phyloP scores from a whole-genome alignment of 2,888 invertebrate species.

The Tetranychus truncatus region DNA sequence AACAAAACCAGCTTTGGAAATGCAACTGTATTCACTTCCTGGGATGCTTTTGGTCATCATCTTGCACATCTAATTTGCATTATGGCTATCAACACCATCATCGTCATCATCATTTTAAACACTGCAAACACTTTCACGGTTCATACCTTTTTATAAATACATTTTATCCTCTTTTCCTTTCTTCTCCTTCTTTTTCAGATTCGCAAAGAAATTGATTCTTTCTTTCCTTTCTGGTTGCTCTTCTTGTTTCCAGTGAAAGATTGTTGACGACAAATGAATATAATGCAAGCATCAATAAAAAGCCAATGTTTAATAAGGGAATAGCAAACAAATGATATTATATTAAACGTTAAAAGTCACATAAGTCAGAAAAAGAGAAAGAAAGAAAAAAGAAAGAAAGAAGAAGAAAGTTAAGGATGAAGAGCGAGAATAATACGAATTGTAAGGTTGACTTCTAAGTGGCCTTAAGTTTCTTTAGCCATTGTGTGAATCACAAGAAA shows the following conservation, averaged over 20 bases:
- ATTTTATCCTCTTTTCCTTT: neutral
- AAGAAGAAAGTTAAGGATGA: neutral
- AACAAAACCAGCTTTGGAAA: neutral
- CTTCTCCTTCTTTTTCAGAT: neutral
- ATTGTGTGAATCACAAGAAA: neutral
- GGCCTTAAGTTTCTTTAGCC: neutral
- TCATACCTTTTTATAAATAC: neutral
- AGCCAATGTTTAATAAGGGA: conserved; percentile 1
- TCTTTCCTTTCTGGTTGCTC: neutral
- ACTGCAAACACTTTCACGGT: neutral
- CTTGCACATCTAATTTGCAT: neutral
- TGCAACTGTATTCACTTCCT: neutral
- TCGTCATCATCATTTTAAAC: neutral
- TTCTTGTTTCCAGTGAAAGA: neutral
- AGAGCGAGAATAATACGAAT: neutral
- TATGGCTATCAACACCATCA: neutral
- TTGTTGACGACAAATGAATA: conserved; percentile 1
- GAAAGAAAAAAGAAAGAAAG: neutral
- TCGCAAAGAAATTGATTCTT: neutral
- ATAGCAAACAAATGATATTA: conserved; percentile 1
- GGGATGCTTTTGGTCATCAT: neutral
- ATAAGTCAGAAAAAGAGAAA: neutral
- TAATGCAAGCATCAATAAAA: neutral
- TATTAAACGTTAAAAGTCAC: neutral
- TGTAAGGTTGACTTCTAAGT: neutral